Evolutionary conservation across 1,140 invertebrate genomes (phyloP), one percentile per base, ranked within the genome.

Genomic region (Pachypsylla venusta): DNA sequence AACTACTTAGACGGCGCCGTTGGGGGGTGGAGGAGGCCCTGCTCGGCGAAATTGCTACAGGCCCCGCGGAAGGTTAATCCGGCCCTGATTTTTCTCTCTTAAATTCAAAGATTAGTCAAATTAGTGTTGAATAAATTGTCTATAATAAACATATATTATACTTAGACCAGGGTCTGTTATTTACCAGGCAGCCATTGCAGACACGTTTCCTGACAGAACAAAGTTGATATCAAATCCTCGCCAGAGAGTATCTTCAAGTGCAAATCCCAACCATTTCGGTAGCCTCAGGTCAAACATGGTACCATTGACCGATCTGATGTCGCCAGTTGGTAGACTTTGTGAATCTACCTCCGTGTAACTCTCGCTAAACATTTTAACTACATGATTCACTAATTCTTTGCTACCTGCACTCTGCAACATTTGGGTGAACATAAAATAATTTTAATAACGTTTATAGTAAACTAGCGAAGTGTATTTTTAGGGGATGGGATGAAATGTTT

Each of bases 251-350:
- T 72, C 65, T 35, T 71, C 53, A 62, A 80, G 71, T 2, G 74
- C 74, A 13, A 74, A 68, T 14, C 73, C 73, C 1, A 87, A 66
- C 26, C 68, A 61, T 30, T 71, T 77, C 1, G 71, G 62, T 2
- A 73, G 69, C 7, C 82, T 76, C 1, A 95, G 70, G 70, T 95
- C 89, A 67, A 77, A 86, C 0, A 73, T 64, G 0, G 82, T 84
- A 1, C 76, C 77, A 0, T 76, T 74, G 0, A 89, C 84, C 1
- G 70, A 62, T n/a, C 62, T 63, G 54, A 78, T 71, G 62, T 73
- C 71, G 25, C 79, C 80, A 57, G 62, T 61, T 58, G 27, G 19
- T 10, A 53, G 20, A 55, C 24, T 55, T 55, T 48, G 42, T 5
- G 42, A 48, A 19, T 48, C 42, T 5, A 19, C 42, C n/a, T 48